These are phyloP conservation scores for Peucedramus taeniatus DNA, from an alignment of 2,113 vertebrate species.

Conservation along the genomic window DNA sequence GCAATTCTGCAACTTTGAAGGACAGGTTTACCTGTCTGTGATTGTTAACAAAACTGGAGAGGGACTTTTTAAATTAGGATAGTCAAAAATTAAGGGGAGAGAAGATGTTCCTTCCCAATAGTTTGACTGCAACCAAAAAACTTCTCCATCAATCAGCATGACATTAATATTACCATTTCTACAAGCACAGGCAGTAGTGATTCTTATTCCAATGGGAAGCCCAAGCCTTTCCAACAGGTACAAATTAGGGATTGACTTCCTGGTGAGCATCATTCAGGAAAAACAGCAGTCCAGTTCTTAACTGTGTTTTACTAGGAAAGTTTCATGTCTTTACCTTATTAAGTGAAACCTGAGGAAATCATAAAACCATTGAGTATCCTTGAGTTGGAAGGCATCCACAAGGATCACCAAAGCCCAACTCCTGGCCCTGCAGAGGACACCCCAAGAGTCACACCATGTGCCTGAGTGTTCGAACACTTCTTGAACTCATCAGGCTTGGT, in stretches of 20 bases:
- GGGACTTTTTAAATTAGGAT: background rate
- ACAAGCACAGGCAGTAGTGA: background rate
- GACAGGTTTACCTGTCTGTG: background rate
- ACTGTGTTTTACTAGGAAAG: background rate
- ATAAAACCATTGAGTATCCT: background rate
- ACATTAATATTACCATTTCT: background rate
- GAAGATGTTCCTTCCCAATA: background rate
- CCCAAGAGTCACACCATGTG: background rate
- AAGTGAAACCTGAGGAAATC: background rate
- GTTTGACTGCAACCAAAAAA: background rate
- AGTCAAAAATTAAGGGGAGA: background rate
- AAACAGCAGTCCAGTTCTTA: background rate
- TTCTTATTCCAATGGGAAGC: background rate
- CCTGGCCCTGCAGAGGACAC: background rate
- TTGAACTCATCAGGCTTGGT: background rate
- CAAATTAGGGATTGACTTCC: background rate
- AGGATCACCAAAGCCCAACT: background rate
- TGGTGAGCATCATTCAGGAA: background rate
- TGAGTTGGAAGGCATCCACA: background rate
- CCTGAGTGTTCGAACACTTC: background rate
- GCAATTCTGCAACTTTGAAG: background rate
- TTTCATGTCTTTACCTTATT: background rate
- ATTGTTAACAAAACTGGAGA: background rate
- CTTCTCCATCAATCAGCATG: background rate
- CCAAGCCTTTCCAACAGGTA: background rate